Evolutionary conservation across 2,113 vertebrate genomes (phyloP), one percentile per base, ranked within the genome.

Genomic region (Elgaria multicarinata): DNA sequence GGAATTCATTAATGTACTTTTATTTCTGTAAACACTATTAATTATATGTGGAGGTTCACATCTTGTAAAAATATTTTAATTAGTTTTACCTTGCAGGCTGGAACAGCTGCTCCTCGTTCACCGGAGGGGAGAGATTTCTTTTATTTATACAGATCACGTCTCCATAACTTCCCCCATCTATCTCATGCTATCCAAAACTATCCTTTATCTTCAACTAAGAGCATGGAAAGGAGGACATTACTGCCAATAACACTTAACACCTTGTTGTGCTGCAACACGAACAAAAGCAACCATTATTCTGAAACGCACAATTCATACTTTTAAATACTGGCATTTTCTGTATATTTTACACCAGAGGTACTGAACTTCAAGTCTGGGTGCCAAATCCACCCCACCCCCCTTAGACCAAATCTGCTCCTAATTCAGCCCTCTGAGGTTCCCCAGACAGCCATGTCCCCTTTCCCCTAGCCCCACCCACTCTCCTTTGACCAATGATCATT

Each of bases 11-110:
- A 69, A 72, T 76, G 2, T 44, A 78, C n/a, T 7, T 90, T 89
- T 90, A 67, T 84, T 87, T 69, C 82, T 64, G 22, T 13, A 42
- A 83, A 72, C 62, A 71, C 88, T 46, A 75, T 18, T 81, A 89
- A 39, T 75, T 55, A 39, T 69, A 71, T 84, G 33, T 13, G 81
- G 69, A 90, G n/a, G 28, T 82, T 39, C 12, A 92, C 53, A 78
- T 87, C 85, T 89, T 80, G 28, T 91, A 84, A 87, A 86, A 91
- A 85, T 93, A 81, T 93, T 91, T 91, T 89, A 91, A 93, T 93
- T 93, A 93, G 87, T 79, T 94, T 93, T 94, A 92, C 82, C 78
- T 87, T 91, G 55, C 78, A 67, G 78, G 64, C 62, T 92, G 79
- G 71, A 95, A 75, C 86, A 93, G 90, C 92, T 94, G 89, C 81